Base-by-base conservation (phyloP, 2,113 vertebrate genomes). In the Prochilodus magdalenae region DNA sequence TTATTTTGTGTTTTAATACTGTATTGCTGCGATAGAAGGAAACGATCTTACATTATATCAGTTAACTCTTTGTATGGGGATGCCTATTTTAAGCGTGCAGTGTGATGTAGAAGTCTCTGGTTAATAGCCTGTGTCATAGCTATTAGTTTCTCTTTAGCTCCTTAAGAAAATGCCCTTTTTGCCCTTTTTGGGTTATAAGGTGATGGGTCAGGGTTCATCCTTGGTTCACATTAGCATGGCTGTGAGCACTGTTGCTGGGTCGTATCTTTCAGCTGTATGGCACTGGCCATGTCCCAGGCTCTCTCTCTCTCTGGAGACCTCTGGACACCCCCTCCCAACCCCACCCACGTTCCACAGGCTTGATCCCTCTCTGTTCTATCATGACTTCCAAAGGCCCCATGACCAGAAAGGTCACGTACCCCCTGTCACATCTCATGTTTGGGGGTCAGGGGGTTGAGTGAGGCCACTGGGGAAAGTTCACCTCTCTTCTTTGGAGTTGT, bases 61-160 rank as follows among this genome's bases (percentile, higher is more conserved):
- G 49, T 51, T 0, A 15, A 51, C 3, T 3, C 16, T 15, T 51
- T 51, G 55, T 57, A n/a, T 57, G 22, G 6, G 55, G 29, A 36
- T 16, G 4, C 7, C 5, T 20, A 15, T 24, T 2, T 36, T 22
- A 20, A 36, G 65, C 22, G 65, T 40, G 33, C 30, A 18, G 20
- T 69, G 77, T 49, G 62, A 75, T 59, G 51, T 15, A 44, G 30
- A 27, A 33, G 36, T 49, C 79, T 49, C 79, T 57, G 79, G 18
- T 22, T 49, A 63, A 60, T 75, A 22, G 29, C 78, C 83, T 7
- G 90, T 87, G 75, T 88, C 85, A 87, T 40, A 86, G 88, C 88
- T 81, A 90, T 92, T 91, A 90, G 90, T 90, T 90, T 88, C 90
- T 93, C 89, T 91, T 94, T 93, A 91, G 93, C 92, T 91, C 86